Evolutionary conservation across 2,888 invertebrate species (phyloP).

Genomic region (Abscondita cerata): DNA sequence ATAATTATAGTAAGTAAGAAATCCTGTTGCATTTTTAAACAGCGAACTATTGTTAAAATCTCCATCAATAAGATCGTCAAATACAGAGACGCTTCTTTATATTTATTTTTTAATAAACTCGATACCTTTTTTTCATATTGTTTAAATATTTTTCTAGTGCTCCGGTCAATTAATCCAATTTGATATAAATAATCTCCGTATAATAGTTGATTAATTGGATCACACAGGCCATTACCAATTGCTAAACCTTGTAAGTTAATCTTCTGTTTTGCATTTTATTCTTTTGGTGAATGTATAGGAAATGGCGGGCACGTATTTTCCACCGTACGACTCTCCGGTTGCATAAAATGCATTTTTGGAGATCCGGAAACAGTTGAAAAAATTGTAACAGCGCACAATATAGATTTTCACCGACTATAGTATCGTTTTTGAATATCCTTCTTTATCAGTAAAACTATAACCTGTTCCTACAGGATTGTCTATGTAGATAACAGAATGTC

Average conservation of each 20-base stretch:
- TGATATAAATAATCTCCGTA: conserved; percentile 84
- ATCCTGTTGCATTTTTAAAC: conserved; percentile 79
- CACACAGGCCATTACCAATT: conserved; percentile 83
- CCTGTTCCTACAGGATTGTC: conserved; percentile 95
- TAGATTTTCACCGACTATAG: conserved; percentile 80
- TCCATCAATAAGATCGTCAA: conserved; percentile 74
- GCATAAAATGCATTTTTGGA: conserved; percentile 83
- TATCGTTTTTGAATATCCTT: conserved; percentile 82
- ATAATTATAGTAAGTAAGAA: conserved; percentile 78
- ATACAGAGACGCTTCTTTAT: conserved; percentile 75
- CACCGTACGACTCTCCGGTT: conserved; percentile 90
- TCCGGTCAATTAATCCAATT: conserved; percentile 73
- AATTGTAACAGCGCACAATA: conserved; percentile 81
- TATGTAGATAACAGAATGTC: conserved; percentile 84
- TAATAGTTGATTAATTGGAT: conserved; percentile 77
- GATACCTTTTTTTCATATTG: conserved; percentile 65
- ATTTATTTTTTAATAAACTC: conserved; percentile 69
- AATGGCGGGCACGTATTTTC: conserved; percentile 81
- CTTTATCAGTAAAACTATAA: conserved; percentile 85
- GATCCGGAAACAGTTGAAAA: conserved; percentile 81
- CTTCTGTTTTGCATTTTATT: conserved; percentile 65
- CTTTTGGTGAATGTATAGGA: conserved; percentile 75
- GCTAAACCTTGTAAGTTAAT: conserved; percentile 75
- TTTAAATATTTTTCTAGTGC: conserved; percentile 67
- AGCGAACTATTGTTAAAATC: conserved; percentile 68